Conservation (phyloP, 2,888 invertebrate genomes). For the Cheilosia vulpina region DNA sequence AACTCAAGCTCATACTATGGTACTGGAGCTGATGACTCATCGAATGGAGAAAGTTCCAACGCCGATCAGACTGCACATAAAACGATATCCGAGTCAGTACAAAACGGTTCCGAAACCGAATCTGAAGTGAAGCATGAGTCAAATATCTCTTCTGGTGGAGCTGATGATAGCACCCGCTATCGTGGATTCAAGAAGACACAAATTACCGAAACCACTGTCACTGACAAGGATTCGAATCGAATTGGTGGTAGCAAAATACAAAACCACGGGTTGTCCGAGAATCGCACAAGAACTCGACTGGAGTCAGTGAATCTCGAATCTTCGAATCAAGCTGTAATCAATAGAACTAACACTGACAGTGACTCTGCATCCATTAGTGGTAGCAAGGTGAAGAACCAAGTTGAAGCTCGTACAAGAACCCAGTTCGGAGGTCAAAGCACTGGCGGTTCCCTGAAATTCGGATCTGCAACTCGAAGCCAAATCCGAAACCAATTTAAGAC, state of each 20-base stretch:
- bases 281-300: background rate
- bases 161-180: background rate
- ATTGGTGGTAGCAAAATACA: background rate
- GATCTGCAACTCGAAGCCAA: background rate
- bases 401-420: background rate
- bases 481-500: background rate
- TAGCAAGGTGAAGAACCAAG: background rate
- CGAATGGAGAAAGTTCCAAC: background rate
- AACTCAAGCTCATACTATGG: background rate
- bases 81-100: background rate
- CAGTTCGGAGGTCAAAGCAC: background rate
- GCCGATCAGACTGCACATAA: background rate
- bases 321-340: background rate
- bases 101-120: background rate
- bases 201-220: background rate
- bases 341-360: background rate
- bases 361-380: background rate
- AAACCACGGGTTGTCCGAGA: background rate
- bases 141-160: background rate
- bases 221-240: background rate
- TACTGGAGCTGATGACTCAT: background rate
- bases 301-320: background rate
- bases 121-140: too few relatives aligned
- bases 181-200: constrained; percentile 6
- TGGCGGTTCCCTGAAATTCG: background rate